phyloP scores from a whole-genome alignment of 2,797 vertebrate species.

The Coregonus suidteri region DNA sequence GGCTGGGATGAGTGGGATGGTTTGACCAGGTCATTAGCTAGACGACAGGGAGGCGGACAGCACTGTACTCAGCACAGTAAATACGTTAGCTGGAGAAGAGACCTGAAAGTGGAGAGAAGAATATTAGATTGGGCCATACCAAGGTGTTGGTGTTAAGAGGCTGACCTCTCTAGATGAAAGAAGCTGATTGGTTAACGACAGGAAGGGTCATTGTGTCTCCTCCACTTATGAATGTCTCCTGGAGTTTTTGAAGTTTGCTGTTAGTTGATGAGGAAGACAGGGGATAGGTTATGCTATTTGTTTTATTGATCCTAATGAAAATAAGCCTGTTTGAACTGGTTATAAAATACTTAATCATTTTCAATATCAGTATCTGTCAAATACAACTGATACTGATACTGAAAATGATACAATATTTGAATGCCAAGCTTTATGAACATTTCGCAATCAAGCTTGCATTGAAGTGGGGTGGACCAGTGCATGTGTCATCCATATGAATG shows the following conservation, averaged over 20 bases:
- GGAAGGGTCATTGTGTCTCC: slow-evolving; percentile 48
- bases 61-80: slow-evolving; percentile 69
- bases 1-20: not conserved
- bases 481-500: not conserved
- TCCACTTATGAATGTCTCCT: slow-evolving; percentile 33
- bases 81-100: slow-evolving; percentile 63
- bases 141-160: slow-evolving; percentile 58
- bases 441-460: not conserved
- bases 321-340: not conserved
- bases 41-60: slow-evolving; percentile 61
- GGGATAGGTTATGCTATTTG: not conserved
- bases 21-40: slow-evolving; percentile 65
- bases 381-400: not conserved
- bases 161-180: slow-evolving; percentile 21
- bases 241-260: slow-evolving; percentile 11
- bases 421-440: not conserved
- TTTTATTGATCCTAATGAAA: not conserved
- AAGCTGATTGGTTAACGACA: slow-evolving; percentile 57
- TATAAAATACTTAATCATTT: not conserved
- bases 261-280: not conserved
- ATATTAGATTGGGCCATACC: slow-evolving; percentile 49
- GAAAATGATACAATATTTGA: not conserved
- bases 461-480: not conserved
- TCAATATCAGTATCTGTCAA: not conserved
- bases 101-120: slow-evolving; percentile 52